Percentiles rank a stretch among this genome's conserved stretches.
Conservation (phyloP, 2,797 vertebrate genomes). For the Sebastiscus albofasciatus region DNA sequence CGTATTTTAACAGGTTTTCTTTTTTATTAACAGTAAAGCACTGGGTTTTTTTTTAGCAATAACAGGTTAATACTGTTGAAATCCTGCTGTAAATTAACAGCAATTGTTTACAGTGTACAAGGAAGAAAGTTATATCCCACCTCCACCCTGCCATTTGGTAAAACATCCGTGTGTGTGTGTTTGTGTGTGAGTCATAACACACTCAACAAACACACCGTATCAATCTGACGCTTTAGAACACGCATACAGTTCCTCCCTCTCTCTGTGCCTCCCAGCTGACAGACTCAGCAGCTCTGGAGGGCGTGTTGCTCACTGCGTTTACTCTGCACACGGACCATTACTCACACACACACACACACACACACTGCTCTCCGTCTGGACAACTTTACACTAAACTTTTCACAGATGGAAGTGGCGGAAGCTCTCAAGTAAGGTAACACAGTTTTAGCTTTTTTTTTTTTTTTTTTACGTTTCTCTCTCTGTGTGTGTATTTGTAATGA, state of each 20-base stretch:
- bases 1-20: too few relatives aligned
- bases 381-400: slow-evolving; percentile 38
- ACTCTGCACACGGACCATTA: slow-evolving; percentile 36
- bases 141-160: slow-evolving; percentile 49
- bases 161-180: slow-evolving; percentile 52
- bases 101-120: too few relatives aligned
- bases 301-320: slow-evolving; percentile 64
- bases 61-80: too few relatives aligned
- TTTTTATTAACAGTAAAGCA: too few relatives aligned
- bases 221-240: not conserved
- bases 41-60: too few relatives aligned
- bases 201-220: slow-evolving; percentile 1
- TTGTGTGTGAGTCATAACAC: slow-evolving; percentile 21
- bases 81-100: too few relatives aligned
- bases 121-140: slow-evolving; percentile 34
- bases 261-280: slow-evolving; percentile 34
- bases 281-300: slow-evolving; percentile 28
- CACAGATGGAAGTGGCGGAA: slow-evolving; percentile 45
- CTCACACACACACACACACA: slow-evolving; percentile 4
- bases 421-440: slow-evolving; percentile 56
- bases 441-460: not conserved
- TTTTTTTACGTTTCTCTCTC: rapidly evolving
- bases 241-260: not conserved
- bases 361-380: not conserved
- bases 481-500: not conserved